These are phyloP conservation scores for Craterocephalus amniculus DNA, from an alignment of 2,797 vertebrate genomes.

Conservation along the genomic window DNA sequence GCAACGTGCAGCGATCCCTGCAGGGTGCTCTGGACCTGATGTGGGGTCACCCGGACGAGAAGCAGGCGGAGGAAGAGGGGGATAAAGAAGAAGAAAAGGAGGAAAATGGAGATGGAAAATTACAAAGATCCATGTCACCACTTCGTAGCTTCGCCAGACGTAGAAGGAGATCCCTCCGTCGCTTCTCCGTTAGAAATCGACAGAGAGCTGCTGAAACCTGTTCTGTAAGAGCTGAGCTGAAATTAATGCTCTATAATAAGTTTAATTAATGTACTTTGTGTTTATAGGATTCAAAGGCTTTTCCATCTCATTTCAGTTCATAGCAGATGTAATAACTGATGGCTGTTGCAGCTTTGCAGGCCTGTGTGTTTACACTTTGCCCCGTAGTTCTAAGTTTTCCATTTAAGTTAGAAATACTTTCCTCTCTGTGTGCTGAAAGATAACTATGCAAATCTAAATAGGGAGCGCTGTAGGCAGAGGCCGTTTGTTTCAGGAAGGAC, in stretches of 20 bases:
- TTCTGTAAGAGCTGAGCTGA: conserved; percentile 70
- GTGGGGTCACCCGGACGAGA: conserved; percentile 56
- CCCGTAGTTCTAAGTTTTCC: conserved; percentile 4
- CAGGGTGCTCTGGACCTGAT: conserved; percentile 89
- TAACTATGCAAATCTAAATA: conserved; percentile 54
- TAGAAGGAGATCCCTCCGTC: conserved; percentile 87
- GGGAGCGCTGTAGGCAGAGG: conserved; percentile 13
- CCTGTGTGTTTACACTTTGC: neutral
- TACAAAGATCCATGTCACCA: conserved; percentile 84
- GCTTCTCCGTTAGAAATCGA: conserved; percentile 85
- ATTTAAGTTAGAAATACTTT: conserved; percentile 14
- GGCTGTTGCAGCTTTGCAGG: neutral
- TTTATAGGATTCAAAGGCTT: neutral
- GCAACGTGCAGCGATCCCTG: conserved; percentile 86
- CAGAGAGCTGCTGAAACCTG: conserved; percentile 80
- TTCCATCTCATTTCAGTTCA: neutral
- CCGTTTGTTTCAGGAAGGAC: conserved; percentile 49
- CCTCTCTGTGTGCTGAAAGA: conserved; percentile 22
- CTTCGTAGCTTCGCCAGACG: conserved; percentile 88
- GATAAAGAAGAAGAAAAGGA: conserved; percentile 40
- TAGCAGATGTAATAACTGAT: neutral
- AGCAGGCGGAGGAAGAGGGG: conserved; percentile 42
- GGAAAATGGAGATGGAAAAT: conserved; percentile 52
- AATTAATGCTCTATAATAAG: neutral
- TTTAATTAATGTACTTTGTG: neutral